Evolutionary conservation across 2,113 vertebrate genomes (phyloP), one percentile per base, ranked within the genome.

Genomic region (Sula dactylatra): DNA sequence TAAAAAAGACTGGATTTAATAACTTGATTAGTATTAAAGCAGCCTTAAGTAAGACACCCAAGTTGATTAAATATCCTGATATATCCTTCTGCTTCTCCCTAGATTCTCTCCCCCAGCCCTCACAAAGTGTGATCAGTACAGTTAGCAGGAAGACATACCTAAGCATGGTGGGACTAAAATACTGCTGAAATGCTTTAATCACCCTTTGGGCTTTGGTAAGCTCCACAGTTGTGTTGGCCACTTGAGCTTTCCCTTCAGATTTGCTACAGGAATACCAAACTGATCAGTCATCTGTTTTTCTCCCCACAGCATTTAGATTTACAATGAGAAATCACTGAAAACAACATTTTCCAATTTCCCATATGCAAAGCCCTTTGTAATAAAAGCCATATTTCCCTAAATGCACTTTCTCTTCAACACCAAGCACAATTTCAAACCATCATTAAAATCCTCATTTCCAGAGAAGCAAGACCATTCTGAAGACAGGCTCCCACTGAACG

Each of bases 381-480:
- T 74, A 92, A 93, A 92, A 95, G 52, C 16, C 19, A 3, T 77
- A 83, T 88, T 93, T 92, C 67, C 85, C 42, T 58, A 94, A 86
- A 83, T 25, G 22, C 29, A 49, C 13, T 38, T 42, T 83, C 26
- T 81, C 52, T 92, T 88, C 59, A 81, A 92, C 32, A 84, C 32
- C 47, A 84, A 94, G 34, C n/a, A 49, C 55, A 69, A 59, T 78
- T 91, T 88, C 67, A 92, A 93, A 58, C 20, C 62, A 94, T n/a
- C 34, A 82, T 67, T 80, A 90, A 88, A 94, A 34, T 40, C 27
- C 34, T 74, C 26, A 26, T 50, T 88, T 79, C 47, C 61, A 55
- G n/a, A 86, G 17, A 73, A 76, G 45, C 36, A 62, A 73, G 31
- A 90, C 24, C 54, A 67, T 55, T 86, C 55, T 64, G 58, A 85